Conservation (phyloP, 2,113 vertebrate species). For the Nyctereutes procyonoides region DNA sequence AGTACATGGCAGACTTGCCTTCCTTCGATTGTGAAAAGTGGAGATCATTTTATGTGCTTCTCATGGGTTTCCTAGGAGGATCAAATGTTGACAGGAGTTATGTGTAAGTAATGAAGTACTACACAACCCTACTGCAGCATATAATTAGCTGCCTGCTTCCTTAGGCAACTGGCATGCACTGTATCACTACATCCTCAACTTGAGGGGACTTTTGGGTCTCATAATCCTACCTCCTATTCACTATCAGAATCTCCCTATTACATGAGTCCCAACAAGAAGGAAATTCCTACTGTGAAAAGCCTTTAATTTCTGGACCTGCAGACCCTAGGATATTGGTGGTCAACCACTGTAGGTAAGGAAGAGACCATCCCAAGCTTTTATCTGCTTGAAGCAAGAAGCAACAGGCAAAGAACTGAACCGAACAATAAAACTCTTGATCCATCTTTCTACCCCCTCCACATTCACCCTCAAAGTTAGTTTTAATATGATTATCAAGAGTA, state of each 20-base stretch:
- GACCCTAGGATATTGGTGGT: neutral
- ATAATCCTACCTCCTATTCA: neutral
- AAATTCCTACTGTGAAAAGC: neutral
- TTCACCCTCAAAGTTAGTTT: slow-evolving; percentile 2
- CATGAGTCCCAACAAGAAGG: neutral
- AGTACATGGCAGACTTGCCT: neutral
- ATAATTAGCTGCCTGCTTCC: neutral
- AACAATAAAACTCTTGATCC: neutral
- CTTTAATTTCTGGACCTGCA: neutral
- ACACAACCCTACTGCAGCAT: neutral
- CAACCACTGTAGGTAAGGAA: neutral
- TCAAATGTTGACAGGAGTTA: neutral
- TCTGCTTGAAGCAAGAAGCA: neutral
- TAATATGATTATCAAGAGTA: neutral
- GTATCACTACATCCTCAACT: neutral
- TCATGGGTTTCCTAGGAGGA: neutral
- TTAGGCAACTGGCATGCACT: neutral
- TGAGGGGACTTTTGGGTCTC: neutral
- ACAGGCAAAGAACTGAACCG: neutral
- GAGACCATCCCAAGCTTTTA: neutral
- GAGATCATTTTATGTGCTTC: neutral
- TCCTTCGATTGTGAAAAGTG: neutral
- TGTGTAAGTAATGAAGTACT: neutral
- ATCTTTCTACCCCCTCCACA: neutral
- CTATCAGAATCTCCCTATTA: neutral